Percentiles rank a stretch among this genome's conserved stretches.
phyloP scores from a whole-genome alignment of 2,888 invertebrate species.

The Eupithecia subfuscata region DNA sequence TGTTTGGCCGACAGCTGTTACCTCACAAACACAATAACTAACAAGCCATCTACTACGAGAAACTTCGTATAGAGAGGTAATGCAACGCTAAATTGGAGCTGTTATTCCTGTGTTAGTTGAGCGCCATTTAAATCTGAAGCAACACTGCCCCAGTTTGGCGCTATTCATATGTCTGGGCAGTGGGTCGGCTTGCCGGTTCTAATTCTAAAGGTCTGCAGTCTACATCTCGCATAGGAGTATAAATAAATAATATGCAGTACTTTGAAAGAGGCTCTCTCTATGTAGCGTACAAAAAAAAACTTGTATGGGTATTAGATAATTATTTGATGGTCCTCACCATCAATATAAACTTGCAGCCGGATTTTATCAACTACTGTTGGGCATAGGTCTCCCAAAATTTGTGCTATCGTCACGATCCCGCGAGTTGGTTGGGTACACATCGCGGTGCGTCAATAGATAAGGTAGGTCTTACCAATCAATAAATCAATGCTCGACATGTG shows the following conservation, averaged over 20 bases:
- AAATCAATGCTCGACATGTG: constrained; percentile 34
- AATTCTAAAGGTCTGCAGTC: constrained; percentile 2
- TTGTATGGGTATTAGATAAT: neutral
- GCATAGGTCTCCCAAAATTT: too few species aligned
- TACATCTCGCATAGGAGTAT: neutral
- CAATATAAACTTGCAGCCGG: too few species aligned
- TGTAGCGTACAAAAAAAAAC: neutral
- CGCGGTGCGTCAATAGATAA: neutral
- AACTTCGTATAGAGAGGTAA: neutral
- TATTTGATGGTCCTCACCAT: too few species aligned
- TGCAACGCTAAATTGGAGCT: neutral
- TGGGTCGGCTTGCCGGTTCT: neutral
- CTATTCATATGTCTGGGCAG: constrained; percentile 10
- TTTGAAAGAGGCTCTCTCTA: neutral
- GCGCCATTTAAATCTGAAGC: constrained; percentile 2
- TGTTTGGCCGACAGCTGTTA: neutral
- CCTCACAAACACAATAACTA: neutral
- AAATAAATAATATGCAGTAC: neutral
- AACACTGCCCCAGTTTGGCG: constrained; percentile 1
- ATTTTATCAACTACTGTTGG: too few species aligned
- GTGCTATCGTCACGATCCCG: neutral
- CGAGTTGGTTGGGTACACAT: neutral
- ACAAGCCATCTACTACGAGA: neutral
- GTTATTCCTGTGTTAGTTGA: neutral
- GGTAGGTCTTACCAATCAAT: constrained; percentile 16